Percentiles rank a stretch among this genome's conserved stretches.
phyloP scores from a whole-genome alignment of 2,888 invertebrate species.

The Spicauda simplicius region DNA sequence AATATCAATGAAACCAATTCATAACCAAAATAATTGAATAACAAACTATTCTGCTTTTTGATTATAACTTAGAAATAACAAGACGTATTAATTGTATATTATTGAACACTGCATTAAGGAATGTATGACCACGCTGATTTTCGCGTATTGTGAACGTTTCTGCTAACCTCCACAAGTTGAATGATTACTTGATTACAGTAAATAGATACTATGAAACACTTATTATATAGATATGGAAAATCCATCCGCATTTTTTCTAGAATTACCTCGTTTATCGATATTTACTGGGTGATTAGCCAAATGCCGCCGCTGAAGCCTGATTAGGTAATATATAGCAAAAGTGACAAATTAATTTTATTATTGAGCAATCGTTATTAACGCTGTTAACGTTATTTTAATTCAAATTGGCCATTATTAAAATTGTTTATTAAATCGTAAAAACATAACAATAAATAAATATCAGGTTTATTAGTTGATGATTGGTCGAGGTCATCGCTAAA shows the following conservation, averaged over 20 bases:
- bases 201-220: not conserved
- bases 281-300: not conserved
- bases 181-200: not conserved
- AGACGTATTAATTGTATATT: too few species aligned
- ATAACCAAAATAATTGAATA: too few species aligned
- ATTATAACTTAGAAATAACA: too few species aligned
- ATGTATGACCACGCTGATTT: too few species aligned
- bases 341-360: not conserved
- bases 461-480: not conserved
- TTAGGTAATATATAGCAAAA: not conserved
- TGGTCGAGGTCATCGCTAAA: not conserved
- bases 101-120: too few species aligned
- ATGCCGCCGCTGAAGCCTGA: not conserved
- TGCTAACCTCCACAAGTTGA: not conserved
- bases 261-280: not conserved
- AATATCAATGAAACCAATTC: too few species aligned
- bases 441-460: not conserved
- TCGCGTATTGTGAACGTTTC: too few species aligned
- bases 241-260: not conserved
- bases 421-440: constrained; percentile 3
- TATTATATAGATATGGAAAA: not conserved
- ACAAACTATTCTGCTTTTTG: too few species aligned
- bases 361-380: too few species aligned
- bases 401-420: not conserved
- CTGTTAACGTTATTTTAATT: not conserved